Evolutionary conservation across 2,113 vertebrate species (phyloP), one percentile per base, ranked within the genome.

Genomic region (Sinocyclocheilus rhinocerous): DNA sequence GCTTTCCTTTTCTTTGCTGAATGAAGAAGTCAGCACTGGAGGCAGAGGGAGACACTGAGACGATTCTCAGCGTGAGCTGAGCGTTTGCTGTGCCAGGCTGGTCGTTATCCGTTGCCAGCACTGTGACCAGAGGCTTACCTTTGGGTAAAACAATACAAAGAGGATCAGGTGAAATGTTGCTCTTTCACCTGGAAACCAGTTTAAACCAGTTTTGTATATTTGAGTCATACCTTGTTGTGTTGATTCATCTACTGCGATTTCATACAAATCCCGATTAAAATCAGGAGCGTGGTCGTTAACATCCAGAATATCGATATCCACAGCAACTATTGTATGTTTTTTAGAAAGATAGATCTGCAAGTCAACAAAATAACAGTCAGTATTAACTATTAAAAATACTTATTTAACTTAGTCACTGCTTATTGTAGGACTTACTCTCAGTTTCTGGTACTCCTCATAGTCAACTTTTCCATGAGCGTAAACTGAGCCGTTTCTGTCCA

Each of bases 11-110:
- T 48, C 39, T 29, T 2, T 90, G 29, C 0, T 33, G 61, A 55
- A 95, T 16, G 79, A 84, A 87, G 85, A 95, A 95, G 4, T 36
- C 63, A 93, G 85, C 16, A 1, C 89, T 85, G 0, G 82, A 11
- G 20, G 89, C 59, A 15, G 29, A 0, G 6, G 93, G 94, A 24
- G n/a, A 76, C 20, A 94, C 90, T 4, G 91, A 92, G 18, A 88
- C 15, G 48, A 95, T 91, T 0, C 4, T 79, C 1, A 92, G 84
- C 36, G 61, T 18, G 85, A 93, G 89, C 2, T 0, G 29, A 5
- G 61, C 83, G 2, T 91, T 87, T 1, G 6, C 24, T 24, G 76
- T 26, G 8, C 61, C 52, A 18, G 9, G 6, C 29, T 78, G 57
- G 22, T 87, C 86, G 1, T 4, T 45, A 52, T 87, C 86, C 0